These are phyloP conservation scores for Gallinago undulata DNA, from an alignment of 2,113 vertebrate genomes.

Conservation along the genomic window DNA sequence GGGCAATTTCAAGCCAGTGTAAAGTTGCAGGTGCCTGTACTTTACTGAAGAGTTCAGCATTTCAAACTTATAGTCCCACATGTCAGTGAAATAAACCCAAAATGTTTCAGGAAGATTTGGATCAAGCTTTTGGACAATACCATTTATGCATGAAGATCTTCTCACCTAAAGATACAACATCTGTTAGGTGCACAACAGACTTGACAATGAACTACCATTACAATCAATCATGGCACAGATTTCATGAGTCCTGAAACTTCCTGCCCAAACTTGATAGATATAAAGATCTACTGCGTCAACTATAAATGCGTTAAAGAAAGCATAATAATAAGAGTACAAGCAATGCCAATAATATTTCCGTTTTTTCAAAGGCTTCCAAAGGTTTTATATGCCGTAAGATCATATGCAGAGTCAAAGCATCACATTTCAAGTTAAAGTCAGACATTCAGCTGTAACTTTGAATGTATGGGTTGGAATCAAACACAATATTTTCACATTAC, in stretches of 20 bases:
- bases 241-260: background rate
- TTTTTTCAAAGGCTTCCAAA: slow-evolving; percentile 50
- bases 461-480: slow-evolving; percentile 37
- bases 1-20: background rate
- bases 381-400: background rate
- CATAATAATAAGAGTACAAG: background rate
- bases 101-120: background rate
- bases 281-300: background rate
- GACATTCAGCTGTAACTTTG: slow-evolving; percentile 35
- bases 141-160: background rate
- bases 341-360: background rate
- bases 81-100: background rate
- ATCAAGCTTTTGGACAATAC: background rate
- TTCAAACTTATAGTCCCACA: background rate
- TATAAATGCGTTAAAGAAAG: slow-evolving; percentile 25
- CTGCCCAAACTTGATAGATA: background rate
- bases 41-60: background rate
- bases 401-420: slow-evolving; percentile 10
- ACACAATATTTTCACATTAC: slow-evolving; percentile 56
- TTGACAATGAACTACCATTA: background rate
- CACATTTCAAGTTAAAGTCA: slow-evolving; percentile 24
- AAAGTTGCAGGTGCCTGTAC: slow-evolving; percentile 5
- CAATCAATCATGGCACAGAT: background rate
- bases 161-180: background rate
- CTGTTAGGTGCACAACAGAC: background rate